Evolutionary conservation across 2,797 vertebrate genomes (phyloP).

Genomic region (Sebastes oblongus): DNA sequence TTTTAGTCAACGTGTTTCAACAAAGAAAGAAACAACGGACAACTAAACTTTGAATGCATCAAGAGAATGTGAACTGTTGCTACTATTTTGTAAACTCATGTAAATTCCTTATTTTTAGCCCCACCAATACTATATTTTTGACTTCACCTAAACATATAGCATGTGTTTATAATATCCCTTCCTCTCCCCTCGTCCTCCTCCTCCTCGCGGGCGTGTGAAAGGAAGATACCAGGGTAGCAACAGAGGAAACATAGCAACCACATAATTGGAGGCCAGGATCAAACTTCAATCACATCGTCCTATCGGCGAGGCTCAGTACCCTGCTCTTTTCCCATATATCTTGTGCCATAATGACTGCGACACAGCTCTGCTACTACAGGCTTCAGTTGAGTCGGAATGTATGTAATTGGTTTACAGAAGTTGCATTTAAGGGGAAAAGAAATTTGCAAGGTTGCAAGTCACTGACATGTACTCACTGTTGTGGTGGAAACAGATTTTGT

Average conservation of each 20-base stretch:
- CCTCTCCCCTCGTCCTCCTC: slow-evolving; percentile 13
- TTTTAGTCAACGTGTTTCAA: neutral
- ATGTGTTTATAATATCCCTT: slow-evolving; percentile 40
- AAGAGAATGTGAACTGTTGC: neutral
- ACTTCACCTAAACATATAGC: slow-evolving; percentile 10
- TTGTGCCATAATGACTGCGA: slow-evolving; percentile 53
- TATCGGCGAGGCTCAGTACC: slow-evolving; percentile 37
- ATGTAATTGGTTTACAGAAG: slow-evolving; percentile 58
- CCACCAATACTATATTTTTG: neutral
- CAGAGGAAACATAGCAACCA: slow-evolving; percentile 73
- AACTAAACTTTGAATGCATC: neutral
- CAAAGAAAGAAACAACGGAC: neutral
- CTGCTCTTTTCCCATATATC: slow-evolving; percentile 61
- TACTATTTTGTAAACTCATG: neutral
- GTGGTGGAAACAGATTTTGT: slow-evolving; percentile 11
- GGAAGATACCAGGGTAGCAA: slow-evolving; percentile 64
- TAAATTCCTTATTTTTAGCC: neutral
- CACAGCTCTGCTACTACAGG: slow-evolving; percentile 56
- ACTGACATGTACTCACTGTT: slow-evolving; percentile 16
- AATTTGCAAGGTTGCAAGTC: slow-evolving; percentile 24
- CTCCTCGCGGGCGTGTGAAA: slow-evolving; percentile 53
- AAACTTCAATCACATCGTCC: slow-evolving; percentile 66
- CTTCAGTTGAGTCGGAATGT: slow-evolving; percentile 51
- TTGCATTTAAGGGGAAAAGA: slow-evolving; percentile 37
- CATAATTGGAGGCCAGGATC: slow-evolving; percentile 68